Conservation (phyloP, 1,140 invertebrate genomes). For the Ylistrum balloti region DNA sequence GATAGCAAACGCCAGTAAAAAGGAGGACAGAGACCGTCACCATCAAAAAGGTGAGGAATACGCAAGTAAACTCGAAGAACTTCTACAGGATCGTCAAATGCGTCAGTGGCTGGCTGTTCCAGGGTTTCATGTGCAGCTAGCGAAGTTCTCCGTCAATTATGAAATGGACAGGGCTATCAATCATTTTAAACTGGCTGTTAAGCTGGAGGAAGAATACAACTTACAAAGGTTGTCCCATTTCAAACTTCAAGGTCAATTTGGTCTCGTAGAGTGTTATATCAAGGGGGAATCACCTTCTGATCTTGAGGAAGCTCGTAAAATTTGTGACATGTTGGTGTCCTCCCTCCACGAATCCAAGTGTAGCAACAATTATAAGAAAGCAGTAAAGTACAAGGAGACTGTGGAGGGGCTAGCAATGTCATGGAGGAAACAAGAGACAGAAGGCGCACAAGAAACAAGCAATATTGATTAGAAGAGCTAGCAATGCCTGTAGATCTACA, state of each 20-base stretch:
- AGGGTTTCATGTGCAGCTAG: not conserved
- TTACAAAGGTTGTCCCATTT: not conserved
- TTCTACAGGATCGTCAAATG: not conserved
- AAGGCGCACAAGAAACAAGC: not conserved
- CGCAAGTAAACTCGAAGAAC: not conserved
- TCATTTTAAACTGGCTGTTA: not conserved
- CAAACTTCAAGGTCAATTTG: not conserved
- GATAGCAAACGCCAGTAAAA: not conserved
- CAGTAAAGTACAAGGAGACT: not conserved
- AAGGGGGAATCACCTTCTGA: not conserved
- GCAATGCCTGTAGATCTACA: no score
- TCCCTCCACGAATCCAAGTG: not conserved
- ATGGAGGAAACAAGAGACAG: not conserved
- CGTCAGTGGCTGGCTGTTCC: not conserved
- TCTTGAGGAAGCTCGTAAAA: not conserved
- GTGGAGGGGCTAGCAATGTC: no score
- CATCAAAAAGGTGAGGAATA: not conserved
- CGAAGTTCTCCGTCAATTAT: not conserved
- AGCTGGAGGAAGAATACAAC: not conserved
- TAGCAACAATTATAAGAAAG: not conserved
- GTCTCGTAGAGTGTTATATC: not conserved
- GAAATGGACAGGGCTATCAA: not conserved
- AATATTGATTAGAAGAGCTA: no score
- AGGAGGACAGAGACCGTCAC: no score
- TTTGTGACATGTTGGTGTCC: not conserved